A percentile compares a stretch with the other conserved stretches of the same genome.
phyloP scores from a whole-genome alignment of 2,888 invertebrate species.

The Meghimatium bilineatum region DNA sequence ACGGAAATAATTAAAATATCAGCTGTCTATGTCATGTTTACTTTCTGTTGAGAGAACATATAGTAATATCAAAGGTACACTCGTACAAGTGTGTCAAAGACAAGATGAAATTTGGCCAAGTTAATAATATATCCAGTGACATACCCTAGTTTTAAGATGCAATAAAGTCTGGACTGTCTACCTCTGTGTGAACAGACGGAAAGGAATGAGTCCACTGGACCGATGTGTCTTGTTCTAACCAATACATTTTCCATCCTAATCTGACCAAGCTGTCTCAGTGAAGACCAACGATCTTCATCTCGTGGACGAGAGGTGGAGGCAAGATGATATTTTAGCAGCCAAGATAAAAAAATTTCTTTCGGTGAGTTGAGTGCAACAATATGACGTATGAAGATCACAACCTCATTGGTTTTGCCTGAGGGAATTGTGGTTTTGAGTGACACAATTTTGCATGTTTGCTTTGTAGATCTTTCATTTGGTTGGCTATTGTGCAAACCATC shows the following conservation, averaged over 20 bases:
- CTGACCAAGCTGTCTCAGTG: constrained; percentile 48
- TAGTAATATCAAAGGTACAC: neutral
- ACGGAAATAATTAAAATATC: too few relatives aligned
- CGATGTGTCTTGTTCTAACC: neutral
- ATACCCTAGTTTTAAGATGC: neutral
- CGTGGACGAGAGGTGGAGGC: constrained; percentile 85
- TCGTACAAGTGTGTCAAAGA: neutral
- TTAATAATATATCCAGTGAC: neutral
- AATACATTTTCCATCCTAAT: neutral
- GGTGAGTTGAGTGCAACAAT: constrained; percentile 81
- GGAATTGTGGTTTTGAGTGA: neutral
- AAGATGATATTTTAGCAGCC: constrained; percentile 90
- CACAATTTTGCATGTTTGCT: constrained; percentile 30
- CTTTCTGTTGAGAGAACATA: too few relatives aligned
- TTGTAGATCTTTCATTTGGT: constrained; percentile 14
- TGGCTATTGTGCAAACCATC: neutral
- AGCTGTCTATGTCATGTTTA: too few relatives aligned
- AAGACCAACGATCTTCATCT: constrained; percentile 39
- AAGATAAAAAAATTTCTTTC: constrained; percentile 95
- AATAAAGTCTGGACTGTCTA: neutral
- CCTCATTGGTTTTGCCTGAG: neutral
- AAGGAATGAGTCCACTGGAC: neutral
- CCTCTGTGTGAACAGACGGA: neutral
- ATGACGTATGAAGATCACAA: neutral
- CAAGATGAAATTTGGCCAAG: neutral